A percentile compares a stretch with the other conserved stretches of the same genome.
Conservation (phyloP, 2,113 vertebrate genomes). For the Struthio camelus region DNA sequence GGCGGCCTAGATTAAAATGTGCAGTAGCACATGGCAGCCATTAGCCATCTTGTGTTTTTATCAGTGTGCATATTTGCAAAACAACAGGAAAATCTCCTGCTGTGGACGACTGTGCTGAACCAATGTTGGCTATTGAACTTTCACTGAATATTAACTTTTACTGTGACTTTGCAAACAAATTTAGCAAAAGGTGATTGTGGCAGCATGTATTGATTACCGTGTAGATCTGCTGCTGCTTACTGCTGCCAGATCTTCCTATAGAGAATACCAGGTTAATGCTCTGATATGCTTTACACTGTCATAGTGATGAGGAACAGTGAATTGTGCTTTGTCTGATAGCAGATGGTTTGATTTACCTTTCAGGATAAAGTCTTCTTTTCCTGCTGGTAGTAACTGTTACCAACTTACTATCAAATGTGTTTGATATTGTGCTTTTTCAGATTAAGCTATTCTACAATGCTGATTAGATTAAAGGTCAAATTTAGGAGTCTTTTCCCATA, state of each 20-base stretch:
- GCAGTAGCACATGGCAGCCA: background rate
- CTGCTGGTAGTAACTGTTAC: background rate
- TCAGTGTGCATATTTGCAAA: background rate
- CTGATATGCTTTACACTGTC: background rate
- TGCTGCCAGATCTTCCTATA: background rate
- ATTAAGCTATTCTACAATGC: background rate
- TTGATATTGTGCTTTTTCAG: background rate
- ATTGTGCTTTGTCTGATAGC: background rate
- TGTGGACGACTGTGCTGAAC: background rate
- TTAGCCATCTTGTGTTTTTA: background rate
- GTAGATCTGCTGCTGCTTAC: background rate
- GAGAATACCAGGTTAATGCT: background rate
- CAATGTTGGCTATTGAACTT: background rate
- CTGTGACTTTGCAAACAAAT: background rate
- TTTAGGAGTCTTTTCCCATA: background rate
- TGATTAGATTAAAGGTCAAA: background rate
- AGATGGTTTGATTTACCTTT: background rate
- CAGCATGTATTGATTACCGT: background rate
- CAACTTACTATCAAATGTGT: background rate
- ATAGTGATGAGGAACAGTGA: background rate
- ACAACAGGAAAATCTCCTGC: background rate
- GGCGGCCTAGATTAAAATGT: background rate
- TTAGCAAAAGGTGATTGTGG: background rate
- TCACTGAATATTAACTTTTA: conserved; percentile 36
- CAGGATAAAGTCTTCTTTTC: background rate